A percentile compares a stretch with the other conserved stretches of the same genome.
These are phyloP conservation scores for Geococcyx californianus DNA, from an alignment of 2,113 vertebrate genomes.

Conservation along the genomic window DNA sequence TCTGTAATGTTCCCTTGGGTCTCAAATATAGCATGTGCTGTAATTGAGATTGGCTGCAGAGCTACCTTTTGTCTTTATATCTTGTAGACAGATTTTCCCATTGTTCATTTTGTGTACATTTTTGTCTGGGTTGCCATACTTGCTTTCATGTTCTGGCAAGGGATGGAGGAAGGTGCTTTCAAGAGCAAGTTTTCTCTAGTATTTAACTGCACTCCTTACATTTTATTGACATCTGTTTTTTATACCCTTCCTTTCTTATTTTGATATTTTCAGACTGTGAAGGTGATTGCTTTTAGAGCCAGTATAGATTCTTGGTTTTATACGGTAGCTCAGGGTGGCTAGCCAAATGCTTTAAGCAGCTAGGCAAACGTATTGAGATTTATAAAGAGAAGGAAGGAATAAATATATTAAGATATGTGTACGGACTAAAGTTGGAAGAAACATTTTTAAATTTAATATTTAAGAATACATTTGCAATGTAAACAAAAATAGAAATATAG, in stretches of 20 bases:
- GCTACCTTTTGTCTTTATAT: not conserved
- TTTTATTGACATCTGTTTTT: slow-evolving; percentile 18
- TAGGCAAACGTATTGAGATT: not conserved
- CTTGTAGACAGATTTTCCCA: slow-evolving; percentile 24
- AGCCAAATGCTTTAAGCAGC: not conserved
- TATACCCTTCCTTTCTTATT: not conserved
- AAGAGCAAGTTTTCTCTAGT: not conserved
- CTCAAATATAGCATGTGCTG: slow-evolving; percentile 34
- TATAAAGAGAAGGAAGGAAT: not conserved
- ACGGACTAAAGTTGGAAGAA: not conserved
- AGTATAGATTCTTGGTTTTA: not conserved
- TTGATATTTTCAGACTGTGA: not conserved
- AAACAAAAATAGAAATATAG: not conserved
- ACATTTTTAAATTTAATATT: not conserved
- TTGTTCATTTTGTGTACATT: slow-evolving; percentile 25
- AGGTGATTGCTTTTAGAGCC: not conserved
- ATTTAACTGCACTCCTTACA: not conserved
- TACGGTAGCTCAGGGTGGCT: not conserved
- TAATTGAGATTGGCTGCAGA: slow-evolving; percentile 34
- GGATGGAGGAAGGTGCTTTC: slow-evolving; percentile 32
- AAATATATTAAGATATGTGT: not conserved
- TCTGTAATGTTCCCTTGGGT: slow-evolving; percentile 55
- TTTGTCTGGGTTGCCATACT: slow-evolving; percentile 54
- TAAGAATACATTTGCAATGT: not conserved
- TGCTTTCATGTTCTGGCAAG: slow-evolving; percentile 26